Evolutionary conservation across 2,888 invertebrate genomes (phyloP).

Genomic region (Dryococelus australis): DNA sequence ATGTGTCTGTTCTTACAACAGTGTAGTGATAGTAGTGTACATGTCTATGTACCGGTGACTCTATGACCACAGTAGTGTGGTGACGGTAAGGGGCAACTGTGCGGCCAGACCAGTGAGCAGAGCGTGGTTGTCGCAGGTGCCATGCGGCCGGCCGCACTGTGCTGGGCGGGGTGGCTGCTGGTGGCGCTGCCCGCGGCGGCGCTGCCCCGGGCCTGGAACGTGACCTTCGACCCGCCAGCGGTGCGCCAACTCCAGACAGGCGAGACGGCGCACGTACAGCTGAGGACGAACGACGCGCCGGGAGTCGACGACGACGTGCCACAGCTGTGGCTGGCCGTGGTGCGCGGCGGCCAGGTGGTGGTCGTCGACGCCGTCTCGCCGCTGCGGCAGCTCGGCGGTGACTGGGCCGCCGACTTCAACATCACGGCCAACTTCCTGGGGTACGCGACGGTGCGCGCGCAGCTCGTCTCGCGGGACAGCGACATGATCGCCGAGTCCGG

Average conservation of each 20-base stretch:
- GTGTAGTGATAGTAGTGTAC: not conserved
- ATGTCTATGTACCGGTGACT: not conserved
- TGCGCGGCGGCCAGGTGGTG: not conserved
- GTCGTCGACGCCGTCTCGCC: not conserved
- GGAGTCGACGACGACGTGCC: not conserved
- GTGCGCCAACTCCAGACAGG: not conserved
- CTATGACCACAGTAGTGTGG: no score
- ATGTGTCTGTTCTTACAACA: not conserved
- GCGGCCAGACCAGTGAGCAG: not conserved
- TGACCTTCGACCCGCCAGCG: not conserved
- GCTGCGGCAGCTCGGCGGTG: constrained; percentile 45
- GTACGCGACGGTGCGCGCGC: constrained; percentile 36
- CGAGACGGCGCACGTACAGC: not conserved
- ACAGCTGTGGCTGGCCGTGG: not conserved
- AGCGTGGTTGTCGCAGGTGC: not conserved
- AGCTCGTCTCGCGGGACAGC: not conserved
- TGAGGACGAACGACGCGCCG: not conserved
- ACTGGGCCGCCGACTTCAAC: constrained; percentile 56
- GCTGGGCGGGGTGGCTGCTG: not conserved
- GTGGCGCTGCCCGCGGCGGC: not conserved
- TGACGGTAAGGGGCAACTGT: no score
- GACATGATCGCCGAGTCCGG: constrained; percentile 51
- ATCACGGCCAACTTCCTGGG: constrained; percentile 56
- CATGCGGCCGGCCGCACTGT: not conserved
- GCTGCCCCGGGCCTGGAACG: not conserved